Evolutionary conservation across 2,797 vertebrate genomes (phyloP).

Genomic region (Crenuchus spilurus): DNA sequence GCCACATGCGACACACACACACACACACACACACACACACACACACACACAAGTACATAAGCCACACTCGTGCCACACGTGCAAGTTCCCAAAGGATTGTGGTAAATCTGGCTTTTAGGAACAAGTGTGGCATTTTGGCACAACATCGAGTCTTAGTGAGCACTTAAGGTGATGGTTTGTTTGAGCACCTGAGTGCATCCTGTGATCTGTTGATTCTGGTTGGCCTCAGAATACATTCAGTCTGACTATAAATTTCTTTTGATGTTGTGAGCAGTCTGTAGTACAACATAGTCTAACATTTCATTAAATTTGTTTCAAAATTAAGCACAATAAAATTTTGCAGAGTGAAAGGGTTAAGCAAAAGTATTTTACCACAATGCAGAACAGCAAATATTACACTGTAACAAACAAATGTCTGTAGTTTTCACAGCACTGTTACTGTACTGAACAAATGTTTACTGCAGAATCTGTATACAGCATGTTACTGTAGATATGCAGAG

Average conservation of each 20-base stretch:
- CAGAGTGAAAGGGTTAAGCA: no score
- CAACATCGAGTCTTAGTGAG: slow-evolving; percentile 71
- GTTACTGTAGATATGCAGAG: no score
- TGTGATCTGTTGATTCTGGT: slow-evolving; percentile 44
- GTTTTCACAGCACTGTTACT: no score
- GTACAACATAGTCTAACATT: neutral
- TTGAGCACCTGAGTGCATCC: slow-evolving; percentile 29
- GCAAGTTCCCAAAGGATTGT: slow-evolving; percentile 66
- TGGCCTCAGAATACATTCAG: slow-evolving; percentile 5
- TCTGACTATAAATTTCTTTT: neutral
- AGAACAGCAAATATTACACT: no score
- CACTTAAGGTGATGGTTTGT: slow-evolving; percentile 68
- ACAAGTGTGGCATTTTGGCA: slow-evolving; percentile 1
- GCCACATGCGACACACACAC: slow-evolving; percentile 50
- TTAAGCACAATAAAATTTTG: no score
- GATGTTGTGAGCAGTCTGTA: neutral
- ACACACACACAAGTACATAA: slow-evolving; percentile 1
- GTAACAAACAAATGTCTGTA: no score
- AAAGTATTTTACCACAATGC: no score
- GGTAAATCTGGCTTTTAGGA: slow-evolving; percentile 74
- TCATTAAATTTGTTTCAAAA: no score
- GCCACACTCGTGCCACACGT: slow-evolving; percentile 53
- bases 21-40: slow-evolving; percentile 50
- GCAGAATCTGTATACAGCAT: no score
- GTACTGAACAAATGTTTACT: no score